Base-by-base conservation (phyloP, 2,797 vertebrate species). In the Tolypeutes matacus region DNA sequence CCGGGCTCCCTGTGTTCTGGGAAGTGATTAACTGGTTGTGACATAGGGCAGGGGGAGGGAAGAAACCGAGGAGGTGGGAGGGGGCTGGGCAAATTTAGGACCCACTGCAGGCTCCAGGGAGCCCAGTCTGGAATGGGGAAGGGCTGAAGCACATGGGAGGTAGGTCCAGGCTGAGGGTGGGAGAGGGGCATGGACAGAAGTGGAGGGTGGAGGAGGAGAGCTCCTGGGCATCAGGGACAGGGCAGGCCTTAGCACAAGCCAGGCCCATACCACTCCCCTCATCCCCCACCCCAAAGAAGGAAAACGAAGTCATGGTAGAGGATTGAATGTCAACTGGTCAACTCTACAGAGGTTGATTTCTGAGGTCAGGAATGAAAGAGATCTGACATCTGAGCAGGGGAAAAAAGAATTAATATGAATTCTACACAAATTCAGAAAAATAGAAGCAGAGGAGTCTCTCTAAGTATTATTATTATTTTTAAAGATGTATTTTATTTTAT, bases 11-110 rank as follows among this genome's bases (percentile, higher is more conserved):
- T 49, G 21, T 53, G 7, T 51, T 75, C 49, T 67, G 77, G 36
- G 58, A 60, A 25, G 15, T 65, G 81, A 10, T 23, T 2, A 20
- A 6, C 4, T 29, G 17, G 39, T 39, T 69, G 12, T 21, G 17
- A 29, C 21, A 10, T 10, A 0, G 25, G 7, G n/a, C 36, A 8
- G 10, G 39, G 25, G 29, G 29, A 62, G 14, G 20, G 56, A 9
- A 51, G 77, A 39, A 27, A 27, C 6, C 0, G 0, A 8, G 73
- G 72, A 56, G 34, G 34, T 1, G 0, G 25, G 51, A 64, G 25
- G 42, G 31, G 18, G 3, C 3, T 23, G 60, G 42, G 34, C 7
- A 25, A 23, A 27, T n/a, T 39, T 13, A 76, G 87, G 81, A 27
- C 31, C 20, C 3, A 15, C 11, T 42, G 56, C 64, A 27, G 27